phyloP scores from a whole-genome alignment of 2,888 invertebrate species.

The Volucella inanis region DNA sequence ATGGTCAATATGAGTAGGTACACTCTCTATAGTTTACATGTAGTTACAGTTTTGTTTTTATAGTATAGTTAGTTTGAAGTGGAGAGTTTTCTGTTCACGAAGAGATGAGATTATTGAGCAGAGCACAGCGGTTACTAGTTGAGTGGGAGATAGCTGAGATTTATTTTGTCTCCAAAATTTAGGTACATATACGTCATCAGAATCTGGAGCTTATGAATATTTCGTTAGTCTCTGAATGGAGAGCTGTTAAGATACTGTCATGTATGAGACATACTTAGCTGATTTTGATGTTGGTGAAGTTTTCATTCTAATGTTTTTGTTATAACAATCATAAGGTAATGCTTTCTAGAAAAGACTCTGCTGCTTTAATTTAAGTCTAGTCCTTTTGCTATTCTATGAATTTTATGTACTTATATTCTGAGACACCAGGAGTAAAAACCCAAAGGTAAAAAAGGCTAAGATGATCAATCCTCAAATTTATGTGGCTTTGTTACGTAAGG shows the following conservation, averaged over 20 bases:
- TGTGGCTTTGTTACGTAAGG: no score
- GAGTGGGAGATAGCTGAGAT: slow-evolving; percentile 3
- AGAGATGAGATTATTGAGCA: slow-evolving; percentile 23
- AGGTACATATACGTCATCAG: neutral
- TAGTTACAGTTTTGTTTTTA: slow-evolving; percentile 26
- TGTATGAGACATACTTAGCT: neutral
- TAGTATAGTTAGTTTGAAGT: slow-evolving; percentile 21
- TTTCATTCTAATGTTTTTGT: no score
- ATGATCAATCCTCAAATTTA: no score
- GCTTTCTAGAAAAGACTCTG: no score
- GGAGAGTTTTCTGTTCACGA: slow-evolving; percentile 43
- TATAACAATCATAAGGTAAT: no score
- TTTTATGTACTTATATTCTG: no score
- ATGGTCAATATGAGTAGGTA: neutral
- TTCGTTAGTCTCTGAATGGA: neutral
- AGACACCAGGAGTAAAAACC: no score
- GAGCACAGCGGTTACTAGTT: neutral
- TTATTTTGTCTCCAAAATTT: neutral
- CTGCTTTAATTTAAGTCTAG: no score
- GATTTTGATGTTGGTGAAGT: neutral
- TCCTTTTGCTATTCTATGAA: no score
- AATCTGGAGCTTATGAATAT: neutral
- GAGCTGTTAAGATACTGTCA: neutral
- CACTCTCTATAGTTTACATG: slow-evolving; percentile 14
- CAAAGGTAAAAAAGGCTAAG: no score